Evolutionary conservation across 2,888 invertebrate genomes (phyloP), one percentile per base, ranked within the genome.

Genomic region (Cylindroiulus punctatus): DNA sequence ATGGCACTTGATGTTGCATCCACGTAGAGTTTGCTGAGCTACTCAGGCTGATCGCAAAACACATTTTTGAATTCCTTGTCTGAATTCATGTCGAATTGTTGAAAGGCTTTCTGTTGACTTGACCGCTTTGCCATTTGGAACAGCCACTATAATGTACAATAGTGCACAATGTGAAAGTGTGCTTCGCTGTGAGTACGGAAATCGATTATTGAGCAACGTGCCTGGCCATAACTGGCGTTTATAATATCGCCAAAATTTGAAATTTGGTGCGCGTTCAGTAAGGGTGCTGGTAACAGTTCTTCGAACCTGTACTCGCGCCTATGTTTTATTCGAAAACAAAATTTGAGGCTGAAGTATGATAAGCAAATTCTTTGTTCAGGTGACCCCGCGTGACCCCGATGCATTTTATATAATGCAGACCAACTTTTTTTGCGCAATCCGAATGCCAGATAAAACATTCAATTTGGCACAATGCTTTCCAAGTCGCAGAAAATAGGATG

Each of bases 351-450:
- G 7, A 17, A 52, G n/a, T 52, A 52, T 52, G 52, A 52, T 52
- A n/a, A 52, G 52, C 52, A n/a, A 52, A 52, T 52, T 52, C 52
- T 52, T 52, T 52, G 52, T 52, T 52, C 52, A 12, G 52, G 4
- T n/a, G 52, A 52, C 52, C 52, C n/a, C 52, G 19, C 52, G 10
- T 7, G n/a, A 52, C 52, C 52, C n/a, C 52, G 52, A 52, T 52
- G 52, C 52, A 52, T 52, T 52, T n/a, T 52, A 52, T 52, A 52
- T 52, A 52, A 52, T 52, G 52, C 52, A 52, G 52, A n/a, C n/a
- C 44, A 44, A 14, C 7, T 44, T 44, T 44, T 44, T 44, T 44
- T 10, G 10, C 44, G 4, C 44, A 44, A 14, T 44, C 44, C 44
- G 44, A 44, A 44, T 44, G 44, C 44, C 44, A 44, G 44, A 44